Base-by-base conservation (phyloP, 2,797 vertebrate genomes). In the Rhynchotus rufescens region DNA sequence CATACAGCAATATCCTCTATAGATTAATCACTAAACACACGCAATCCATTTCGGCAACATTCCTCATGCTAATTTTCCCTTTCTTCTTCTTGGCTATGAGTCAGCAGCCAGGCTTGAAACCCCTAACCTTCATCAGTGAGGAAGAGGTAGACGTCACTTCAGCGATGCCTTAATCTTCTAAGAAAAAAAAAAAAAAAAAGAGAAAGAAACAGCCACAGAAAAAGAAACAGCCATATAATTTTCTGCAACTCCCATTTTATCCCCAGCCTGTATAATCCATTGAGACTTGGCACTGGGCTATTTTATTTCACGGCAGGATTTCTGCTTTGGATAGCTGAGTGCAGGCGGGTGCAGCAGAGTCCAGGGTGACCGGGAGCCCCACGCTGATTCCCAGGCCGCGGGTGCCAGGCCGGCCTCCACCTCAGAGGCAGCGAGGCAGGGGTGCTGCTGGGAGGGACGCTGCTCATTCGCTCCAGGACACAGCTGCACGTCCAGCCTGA, bases 41-140 rank as follows among this genome's bases (percentile, higher is more conserved):
- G 56, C 54, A 88, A 89, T 64, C 52, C 82, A 79, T 90, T 86
- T 84, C 91, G 86, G 85, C 77, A 85, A 67, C 60, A 64, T 85
- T 92, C 74, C 56, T 93, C 30, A 57, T 88, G 77, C 34, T 86
- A 69, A 89, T 95, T 92, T 90, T 91, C 67, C 77, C 80, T 94
- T 89, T 93, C 87, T 84, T 94, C 86, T 36, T 80, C 77, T 77
- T 67, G 42, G 42, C 83, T 85, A 76, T 90, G 92, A 95, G 80
- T 93, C 90, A 95, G 91, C 87, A 77, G 67, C 77, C 34, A 80
- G 89, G 64, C 71, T 94, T 64, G 87, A 94, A 95, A 79, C 77
- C 93, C 77, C 74, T 89, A 88, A 81, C 92, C 87, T 90, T 85
- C 87, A 64, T 64, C 68, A 15, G 3, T 38, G 77, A 89, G 85